Evolutionary conservation across 2,113 vertebrate genomes (phyloP).

Genomic region (Lamprotornis superbus): DNA sequence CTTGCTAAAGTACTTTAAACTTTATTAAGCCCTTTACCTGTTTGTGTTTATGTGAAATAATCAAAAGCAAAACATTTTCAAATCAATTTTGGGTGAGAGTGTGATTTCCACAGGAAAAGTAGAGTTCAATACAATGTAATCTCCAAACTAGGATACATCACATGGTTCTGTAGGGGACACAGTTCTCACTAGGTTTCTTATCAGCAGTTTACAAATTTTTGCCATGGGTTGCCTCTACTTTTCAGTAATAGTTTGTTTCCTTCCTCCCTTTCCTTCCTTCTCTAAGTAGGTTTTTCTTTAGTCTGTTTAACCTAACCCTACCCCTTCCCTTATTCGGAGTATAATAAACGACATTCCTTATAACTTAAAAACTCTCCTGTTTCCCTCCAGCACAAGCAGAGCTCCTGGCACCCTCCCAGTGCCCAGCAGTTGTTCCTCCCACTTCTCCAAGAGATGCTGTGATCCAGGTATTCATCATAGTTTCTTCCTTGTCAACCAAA

Average conservation of each 20-base stretch:
- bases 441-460: not conserved
- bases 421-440: not conserved
- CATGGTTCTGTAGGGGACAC: not conserved
- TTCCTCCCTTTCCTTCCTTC: not conserved
- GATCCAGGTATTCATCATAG: not conserved
- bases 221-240: not conserved
- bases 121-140: not conserved
- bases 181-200: not conserved
- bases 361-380: not conserved
- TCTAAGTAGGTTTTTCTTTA: not conserved
- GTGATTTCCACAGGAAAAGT: not conserved
- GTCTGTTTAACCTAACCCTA: not conserved
- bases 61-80: not conserved
- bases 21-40: not conserved
- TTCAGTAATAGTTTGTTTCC: not conserved
- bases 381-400: not conserved
- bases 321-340: not conserved
- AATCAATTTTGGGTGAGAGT: not conserved
- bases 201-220: not conserved
- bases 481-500: not conserved
- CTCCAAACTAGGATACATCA: not conserved
- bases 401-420: not conserved
- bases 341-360: not conserved
- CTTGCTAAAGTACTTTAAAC: not conserved
- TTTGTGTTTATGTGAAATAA: not conserved